A percentile compares a stretch with the other conserved stretches of the same genome.
Evolutionary conservation across 2,888 invertebrate genomes (phyloP).

Genomic region (Scrobipalpa atriplicella): DNA sequence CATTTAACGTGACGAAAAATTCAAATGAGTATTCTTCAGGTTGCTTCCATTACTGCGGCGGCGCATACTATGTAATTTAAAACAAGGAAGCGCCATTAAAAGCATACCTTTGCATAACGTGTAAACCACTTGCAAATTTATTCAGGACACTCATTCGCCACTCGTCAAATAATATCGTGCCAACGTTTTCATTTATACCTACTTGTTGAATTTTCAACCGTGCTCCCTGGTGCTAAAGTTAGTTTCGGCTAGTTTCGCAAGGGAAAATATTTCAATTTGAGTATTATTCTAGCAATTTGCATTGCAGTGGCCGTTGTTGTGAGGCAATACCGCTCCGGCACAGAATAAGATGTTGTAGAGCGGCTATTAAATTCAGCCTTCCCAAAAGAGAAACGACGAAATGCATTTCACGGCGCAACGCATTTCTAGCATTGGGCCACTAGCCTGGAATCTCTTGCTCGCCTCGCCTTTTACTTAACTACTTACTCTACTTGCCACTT

Average conservation of each 20-base stretch:
- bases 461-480: not conserved
- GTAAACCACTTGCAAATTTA: conserved; percentile 75
- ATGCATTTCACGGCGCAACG: conserved; percentile 8
- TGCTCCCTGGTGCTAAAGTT: conserved; percentile 42
- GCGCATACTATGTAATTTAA: conserved; percentile 48
- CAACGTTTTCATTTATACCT: conserved; percentile 49
- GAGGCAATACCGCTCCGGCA: conserved; percentile 34
- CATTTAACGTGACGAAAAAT: conserved; percentile 20
- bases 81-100: conserved; percentile 66
- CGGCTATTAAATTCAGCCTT: conserved; percentile 16
- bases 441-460: not conserved
- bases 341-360: conserved; percentile 19
- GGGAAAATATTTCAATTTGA: conserved; percentile 62
- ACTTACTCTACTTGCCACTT: not conserved
- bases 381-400: conserved; percentile 8
- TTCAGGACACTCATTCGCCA: conserved; percentile 69
- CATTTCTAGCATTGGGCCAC: not conserved
- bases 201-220: conserved; percentile 39
- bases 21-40: conserved; percentile 23
- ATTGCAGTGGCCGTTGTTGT: conserved; percentile 58
- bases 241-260: conserved; percentile 37
- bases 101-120: conserved; percentile 64
- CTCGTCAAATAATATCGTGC: conserved; percentile 67
- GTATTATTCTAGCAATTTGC: conserved; percentile 68
- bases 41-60: conserved; percentile 42